A percentile compares a stretch with the other conserved stretches of the same genome.
Evolutionary conservation across 1,140 invertebrate genomes (phyloP).

Genomic region (Neelides sp.): DNA sequence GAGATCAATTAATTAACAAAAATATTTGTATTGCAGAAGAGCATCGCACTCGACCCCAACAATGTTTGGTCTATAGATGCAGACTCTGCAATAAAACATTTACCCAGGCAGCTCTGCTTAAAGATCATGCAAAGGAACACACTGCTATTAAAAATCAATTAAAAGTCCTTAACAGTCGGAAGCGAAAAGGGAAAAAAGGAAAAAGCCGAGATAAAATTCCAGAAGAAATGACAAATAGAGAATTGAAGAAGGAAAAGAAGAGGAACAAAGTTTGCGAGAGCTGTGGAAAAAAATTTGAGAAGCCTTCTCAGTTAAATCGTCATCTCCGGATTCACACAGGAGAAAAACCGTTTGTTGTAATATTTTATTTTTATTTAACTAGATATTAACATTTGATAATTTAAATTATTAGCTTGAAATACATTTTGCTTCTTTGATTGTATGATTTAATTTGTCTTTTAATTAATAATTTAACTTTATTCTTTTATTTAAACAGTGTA

Average conservation of each 20-base stretch:
- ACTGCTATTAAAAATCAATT: conserved; percentile 22
- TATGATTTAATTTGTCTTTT: not conserved
- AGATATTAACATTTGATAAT: conserved; percentile 17
- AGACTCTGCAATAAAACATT: conserved; percentile 22
- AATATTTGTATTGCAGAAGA: conserved; percentile 22
- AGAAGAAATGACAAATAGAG: not conserved
- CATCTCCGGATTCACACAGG: conserved; percentile 66
- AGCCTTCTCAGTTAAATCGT: conserved; percentile 45
- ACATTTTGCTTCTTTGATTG: not conserved
- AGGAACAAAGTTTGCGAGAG: conserved; percentile 18
- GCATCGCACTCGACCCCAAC: conserved; percentile 12
- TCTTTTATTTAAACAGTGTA: conserved; percentile 31
- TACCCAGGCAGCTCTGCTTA: conserved; percentile 9
- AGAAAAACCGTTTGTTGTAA: conserved; percentile 55
- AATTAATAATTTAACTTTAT: not conserved
- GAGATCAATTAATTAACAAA: no score
- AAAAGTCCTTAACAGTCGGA: conserved; percentile 13
- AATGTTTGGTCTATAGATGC: conserved; percentile 21
- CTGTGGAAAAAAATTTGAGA: conserved; percentile 32
- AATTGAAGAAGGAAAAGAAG: conserved; percentile 10
- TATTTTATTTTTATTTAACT: conserved; percentile 18
- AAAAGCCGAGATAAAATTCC: not conserved
- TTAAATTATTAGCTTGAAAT: conserved; percentile 2
- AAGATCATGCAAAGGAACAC: conserved; percentile 29
- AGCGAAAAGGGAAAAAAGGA: conserved; percentile 5